Evolutionary conservation across 2,888 invertebrate species (phyloP), one percentile per base, ranked within the genome.

Genomic region (Creontiades dilutus): DNA sequence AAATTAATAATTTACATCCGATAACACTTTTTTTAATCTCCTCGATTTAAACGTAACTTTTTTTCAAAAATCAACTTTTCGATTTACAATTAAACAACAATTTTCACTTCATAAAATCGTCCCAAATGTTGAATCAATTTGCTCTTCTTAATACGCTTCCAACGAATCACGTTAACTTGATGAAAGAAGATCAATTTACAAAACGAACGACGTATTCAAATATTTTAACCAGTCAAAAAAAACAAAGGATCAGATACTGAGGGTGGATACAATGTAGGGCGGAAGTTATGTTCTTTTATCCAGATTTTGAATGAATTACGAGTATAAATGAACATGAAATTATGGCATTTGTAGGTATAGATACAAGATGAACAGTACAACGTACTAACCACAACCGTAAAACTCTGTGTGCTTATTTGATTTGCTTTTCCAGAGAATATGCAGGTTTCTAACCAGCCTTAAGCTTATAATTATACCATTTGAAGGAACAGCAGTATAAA

Each of bases 1-100:
- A 78, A 46, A 78, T 47, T 46, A 46, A 46, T 78, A 78, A 78
- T 78, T 68, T 68, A 78, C 78, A 78, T 78, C 78, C 78, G 19
- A 68, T 23, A 78, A 78, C 78, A 78, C 37, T 37, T 78, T 19
- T 47, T 78, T 78, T 76, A 76, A 78, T 78, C 37, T 78, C 68
- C 68, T 68, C 68, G 23, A 23, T 23, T 23, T 23, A 68, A 68
- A 68, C 68, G 68, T 68, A 68, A 68, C 68, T 13, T 52, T 52
- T 52, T 52, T 13, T 52, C n/a, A n/a, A n/a, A 52, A 52, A 37
- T 16, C 52, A 52, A 52, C 11, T 68, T 68, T 68, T 23, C 68
- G 27, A 61, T 9, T 28, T 2, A 78, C 37, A 13, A 47, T 46
- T 78, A 46, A 47, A 47, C 75, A 78, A 78, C 46, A 28, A 76